phyloP scores from a whole-genome alignment of 2,113 vertebrate genomes.

The Harpagus bidentatus region DNA sequence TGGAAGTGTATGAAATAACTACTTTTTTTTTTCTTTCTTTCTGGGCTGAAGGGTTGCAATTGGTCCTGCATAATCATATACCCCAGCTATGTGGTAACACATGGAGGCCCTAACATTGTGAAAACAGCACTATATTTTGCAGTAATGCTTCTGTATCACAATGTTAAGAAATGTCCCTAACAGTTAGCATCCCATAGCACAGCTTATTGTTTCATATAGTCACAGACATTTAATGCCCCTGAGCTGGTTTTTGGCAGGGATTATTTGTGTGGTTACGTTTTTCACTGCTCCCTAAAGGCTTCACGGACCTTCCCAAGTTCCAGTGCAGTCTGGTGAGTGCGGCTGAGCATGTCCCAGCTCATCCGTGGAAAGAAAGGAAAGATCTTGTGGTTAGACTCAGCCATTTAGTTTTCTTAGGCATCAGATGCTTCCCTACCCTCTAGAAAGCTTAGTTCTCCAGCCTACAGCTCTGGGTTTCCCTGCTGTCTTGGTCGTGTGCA shows the following conservation, averaged over 20 bases:
- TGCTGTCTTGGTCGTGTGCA: background rate
- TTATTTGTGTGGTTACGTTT: background rate
- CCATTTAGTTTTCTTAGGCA: background rate
- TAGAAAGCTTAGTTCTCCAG: background rate
- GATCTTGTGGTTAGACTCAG: background rate
- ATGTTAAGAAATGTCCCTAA: background rate
- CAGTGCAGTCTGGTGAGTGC: background rate
- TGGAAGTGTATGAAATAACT: background rate
- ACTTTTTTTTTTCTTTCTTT: background rate
- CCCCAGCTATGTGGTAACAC: background rate
- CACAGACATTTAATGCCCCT: background rate
- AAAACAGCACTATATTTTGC: background rate
- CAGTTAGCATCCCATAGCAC: background rate
- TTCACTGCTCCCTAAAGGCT: background rate
- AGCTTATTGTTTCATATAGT: background rate
- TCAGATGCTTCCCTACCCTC: background rate
- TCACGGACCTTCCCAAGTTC: background rate
- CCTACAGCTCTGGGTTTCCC: background rate
- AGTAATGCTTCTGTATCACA: background rate
- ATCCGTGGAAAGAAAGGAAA: background rate
- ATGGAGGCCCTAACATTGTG: background rate
- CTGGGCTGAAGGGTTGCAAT: background rate
- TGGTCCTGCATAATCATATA: background rate
- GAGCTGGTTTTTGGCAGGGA: background rate
- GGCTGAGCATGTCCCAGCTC: background rate